phyloP scores from a whole-genome alignment of 2,113 vertebrate species.

The Orthochromis malagaraziensis region DNA sequence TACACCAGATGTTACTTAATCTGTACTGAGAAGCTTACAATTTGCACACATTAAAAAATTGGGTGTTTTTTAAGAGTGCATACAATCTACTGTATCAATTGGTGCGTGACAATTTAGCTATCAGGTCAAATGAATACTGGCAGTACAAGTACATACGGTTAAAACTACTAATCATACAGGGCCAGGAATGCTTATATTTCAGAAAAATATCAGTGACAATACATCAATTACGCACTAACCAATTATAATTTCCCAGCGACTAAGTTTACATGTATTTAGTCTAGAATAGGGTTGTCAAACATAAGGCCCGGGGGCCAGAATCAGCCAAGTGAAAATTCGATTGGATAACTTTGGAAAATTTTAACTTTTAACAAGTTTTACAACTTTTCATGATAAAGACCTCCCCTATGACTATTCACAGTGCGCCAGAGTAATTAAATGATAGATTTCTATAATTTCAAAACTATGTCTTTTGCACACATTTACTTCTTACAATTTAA shows the following conservation, averaged over 20 bases:
- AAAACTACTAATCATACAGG: neutral
- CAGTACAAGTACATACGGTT: neutral
- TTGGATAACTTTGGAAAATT: accelerated
- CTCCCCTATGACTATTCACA: no score
- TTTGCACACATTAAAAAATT: neutral
- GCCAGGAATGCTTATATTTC: neutral
- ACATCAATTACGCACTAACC: neutral
- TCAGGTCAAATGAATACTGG: neutral
- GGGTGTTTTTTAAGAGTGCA: neutral
- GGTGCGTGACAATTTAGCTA: neutral
- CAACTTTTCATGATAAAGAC: neutral
- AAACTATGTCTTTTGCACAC: neutral
- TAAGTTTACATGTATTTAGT: neutral
- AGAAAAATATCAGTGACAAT: neutral
- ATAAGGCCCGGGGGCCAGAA: neutral
- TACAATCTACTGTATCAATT: neutral
- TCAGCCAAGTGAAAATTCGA: accelerated
- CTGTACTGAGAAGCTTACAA: neutral
- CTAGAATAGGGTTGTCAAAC: neutral
- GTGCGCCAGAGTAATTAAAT: neutral
- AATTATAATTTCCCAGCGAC: neutral
- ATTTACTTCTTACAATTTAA: neutral
- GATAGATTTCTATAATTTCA: neutral
- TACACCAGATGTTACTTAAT: neutral
- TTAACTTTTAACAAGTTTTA: neutral